phyloP scores from a whole-genome alignment of 2,888 invertebrate genomes.

The Dryomyza anilis region DNA sequence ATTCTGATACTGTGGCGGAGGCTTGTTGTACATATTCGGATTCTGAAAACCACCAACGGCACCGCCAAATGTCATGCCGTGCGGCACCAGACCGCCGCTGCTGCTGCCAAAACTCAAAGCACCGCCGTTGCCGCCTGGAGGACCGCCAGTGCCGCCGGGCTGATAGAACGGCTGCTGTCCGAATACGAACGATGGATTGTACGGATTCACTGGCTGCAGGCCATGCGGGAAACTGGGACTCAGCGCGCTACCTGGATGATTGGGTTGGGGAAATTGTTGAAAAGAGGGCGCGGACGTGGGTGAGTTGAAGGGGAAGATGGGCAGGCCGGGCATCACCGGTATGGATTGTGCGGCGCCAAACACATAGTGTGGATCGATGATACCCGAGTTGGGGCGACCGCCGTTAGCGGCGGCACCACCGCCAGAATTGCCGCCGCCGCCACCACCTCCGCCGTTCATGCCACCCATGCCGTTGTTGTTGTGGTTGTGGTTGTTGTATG shows the following conservation, averaged over 20 bases:
- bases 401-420: slow-evolving; percentile 34
- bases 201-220: slow-evolving; percentile 58
- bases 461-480: slow-evolving; percentile 29
- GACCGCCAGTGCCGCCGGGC: slow-evolving; percentile 57
- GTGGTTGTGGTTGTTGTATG: neutral
- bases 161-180: slow-evolving; percentile 57
- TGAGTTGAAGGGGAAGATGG: slow-evolving; percentile 59
- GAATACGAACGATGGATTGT: slow-evolving; percentile 59
- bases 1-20: slow-evolving; percentile 58
- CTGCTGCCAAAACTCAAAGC: slow-evolving; percentile 40
- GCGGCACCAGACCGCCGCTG: slow-evolving; percentile 52
- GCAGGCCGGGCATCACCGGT: slow-evolving; percentile 57
- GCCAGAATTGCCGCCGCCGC: slow-evolving; percentile 27
- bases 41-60: slow-evolving; percentile 50
- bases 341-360: slow-evolving; percentile 59
- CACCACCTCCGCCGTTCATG: slow-evolving; percentile 36
- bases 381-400: slow-evolving; percentile 57
- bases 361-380: slow-evolving; percentile 59
- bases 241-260: slow-evolving; percentile 59
- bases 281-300: slow-evolving; percentile 58
- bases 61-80: slow-evolving; percentile 46
- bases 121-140: slow-evolving; percentile 55
- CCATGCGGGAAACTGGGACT: slow-evolving; percentile 57
- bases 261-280: slow-evolving; percentile 61
- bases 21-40: slow-evolving; percentile 60